Conservation (phyloP, 23 tunicate genomes). For the Trididemnum clinides region DNA sequence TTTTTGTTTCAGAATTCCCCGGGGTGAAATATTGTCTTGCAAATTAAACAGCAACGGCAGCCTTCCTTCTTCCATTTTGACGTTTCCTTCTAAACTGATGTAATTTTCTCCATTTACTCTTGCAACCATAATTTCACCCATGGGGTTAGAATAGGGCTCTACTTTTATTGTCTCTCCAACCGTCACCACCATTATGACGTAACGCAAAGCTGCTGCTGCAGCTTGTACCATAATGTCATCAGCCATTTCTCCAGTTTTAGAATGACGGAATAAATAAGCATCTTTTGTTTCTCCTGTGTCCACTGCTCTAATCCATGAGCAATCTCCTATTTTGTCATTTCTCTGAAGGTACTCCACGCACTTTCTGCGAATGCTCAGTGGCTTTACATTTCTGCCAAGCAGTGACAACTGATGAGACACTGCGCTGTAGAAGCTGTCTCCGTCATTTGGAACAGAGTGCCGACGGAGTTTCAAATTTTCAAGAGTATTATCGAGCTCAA, state of each 20-base stretch:
- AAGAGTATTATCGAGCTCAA: not conserved
- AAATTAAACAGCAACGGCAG: slow-evolving; percentile 17
- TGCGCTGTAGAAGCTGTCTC: slow-evolving; percentile 77
- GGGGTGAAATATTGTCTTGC: not conserved
- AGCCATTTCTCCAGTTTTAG: slow-evolving; percentile 22
- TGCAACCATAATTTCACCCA: slow-evolving; percentile 34
- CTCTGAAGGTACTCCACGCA: slow-evolving; percentile 36
- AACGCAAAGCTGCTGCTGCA: slow-evolving; percentile 39
- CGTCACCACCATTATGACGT: slow-evolving; percentile 59
- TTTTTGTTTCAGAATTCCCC: slow-evolving; percentile 8
- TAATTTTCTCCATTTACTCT: not conserved
- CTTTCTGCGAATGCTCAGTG: slow-evolving; percentile 11
- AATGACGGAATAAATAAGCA: slow-evolving; percentile 43
- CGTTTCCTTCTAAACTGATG: slow-evolving; percentile 10
- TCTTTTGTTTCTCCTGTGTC: slow-evolving; percentile 31
- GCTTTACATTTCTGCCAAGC: not conserved
- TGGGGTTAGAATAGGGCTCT: not conserved
- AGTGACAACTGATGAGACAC: slow-evolving; percentile 53
- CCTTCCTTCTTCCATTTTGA: not conserved
- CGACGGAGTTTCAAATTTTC: not conserved
- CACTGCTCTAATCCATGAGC: slow-evolving; percentile 22
- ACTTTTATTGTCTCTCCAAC: not conserved
- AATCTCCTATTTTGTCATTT: slow-evolving; percentile 31
- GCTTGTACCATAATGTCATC: slow-evolving; percentile 68
- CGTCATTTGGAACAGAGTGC: slow-evolving; percentile 36